A percentile compares a stretch with the other conserved stretches of the same genome.
These are phyloP conservation scores for Lonchura striata DNA, from an alignment of 2,113 vertebrate genomes.

Conservation along the genomic window DNA sequence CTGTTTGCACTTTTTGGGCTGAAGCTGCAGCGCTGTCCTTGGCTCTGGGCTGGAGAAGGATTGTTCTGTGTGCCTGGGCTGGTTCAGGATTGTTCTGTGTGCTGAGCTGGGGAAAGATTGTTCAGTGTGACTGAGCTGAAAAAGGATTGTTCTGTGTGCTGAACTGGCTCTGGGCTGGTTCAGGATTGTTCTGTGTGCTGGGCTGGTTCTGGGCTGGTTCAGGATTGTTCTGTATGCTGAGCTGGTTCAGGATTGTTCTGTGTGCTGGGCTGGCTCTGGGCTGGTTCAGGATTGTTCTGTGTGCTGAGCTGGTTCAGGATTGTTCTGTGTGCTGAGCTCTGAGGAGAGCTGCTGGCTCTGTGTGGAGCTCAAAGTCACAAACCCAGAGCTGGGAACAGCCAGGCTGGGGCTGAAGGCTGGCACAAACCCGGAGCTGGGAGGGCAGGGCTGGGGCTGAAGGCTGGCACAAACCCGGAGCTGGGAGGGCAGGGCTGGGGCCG, in stretches of 20 bases:
- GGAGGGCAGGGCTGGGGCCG: accelerated
- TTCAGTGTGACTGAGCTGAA: not conserved
- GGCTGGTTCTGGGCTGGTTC: not conserved
- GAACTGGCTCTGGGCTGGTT: not conserved
- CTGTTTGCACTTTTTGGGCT: not conserved
- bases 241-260: not conserved
- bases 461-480: accelerated
- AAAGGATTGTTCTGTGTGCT: not conserved
- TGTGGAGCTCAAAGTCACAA: accelerated
- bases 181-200: not conserved
- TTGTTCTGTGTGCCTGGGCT: not conserved
- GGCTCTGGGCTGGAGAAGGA: not conserved
- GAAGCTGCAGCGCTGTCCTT: no score
- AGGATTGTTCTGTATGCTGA: not conserved
- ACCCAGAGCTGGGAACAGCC: accelerated
- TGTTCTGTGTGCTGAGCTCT: not conserved
- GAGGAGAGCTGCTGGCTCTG: not conserved
- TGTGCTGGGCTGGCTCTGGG: not conserved
- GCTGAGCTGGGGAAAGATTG: no score
- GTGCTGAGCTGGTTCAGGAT: not conserved
- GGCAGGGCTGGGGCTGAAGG: not conserved
- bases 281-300: not conserved
- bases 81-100: no score
- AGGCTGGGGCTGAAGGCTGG: not conserved
- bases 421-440: accelerated